A percentile compares a stretch with the other conserved stretches of the same genome.
Evolutionary conservation across 2,888 invertebrate genomes (phyloP).

Genomic region (Sisyra nigra): DNA sequence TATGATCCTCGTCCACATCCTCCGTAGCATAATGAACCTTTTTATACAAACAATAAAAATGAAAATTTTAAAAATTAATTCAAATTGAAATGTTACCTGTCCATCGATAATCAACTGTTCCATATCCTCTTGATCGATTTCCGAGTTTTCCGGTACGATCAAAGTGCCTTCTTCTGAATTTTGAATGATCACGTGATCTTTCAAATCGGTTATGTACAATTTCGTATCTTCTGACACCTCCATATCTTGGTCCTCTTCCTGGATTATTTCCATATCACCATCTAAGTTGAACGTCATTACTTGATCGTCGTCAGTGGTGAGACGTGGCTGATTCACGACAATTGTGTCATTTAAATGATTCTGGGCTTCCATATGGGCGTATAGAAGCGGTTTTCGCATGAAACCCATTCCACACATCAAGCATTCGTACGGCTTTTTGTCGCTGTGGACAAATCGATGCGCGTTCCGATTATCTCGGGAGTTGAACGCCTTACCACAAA

Average conservation of each 20-base stretch:
- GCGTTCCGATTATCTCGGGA: constrained; percentile 73
- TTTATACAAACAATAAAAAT: constrained; percentile 14
- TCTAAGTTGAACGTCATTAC: constrained; percentile 26
- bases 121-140: constrained; percentile 17
- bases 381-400: constrained; percentile 65
- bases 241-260: constrained; percentile 15
- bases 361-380: constrained; percentile 58
- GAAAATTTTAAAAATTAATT: background rate
- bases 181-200: constrained; percentile 27
- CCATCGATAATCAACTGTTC: constrained; percentile 27
- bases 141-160: constrained; percentile 15
- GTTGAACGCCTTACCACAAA: constrained; percentile 72
- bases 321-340: constrained; percentile 64
- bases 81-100: constrained; percentile 14
- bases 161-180: constrained; percentile 13
- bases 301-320: constrained; percentile 39
- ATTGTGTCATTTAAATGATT: constrained; percentile 67
- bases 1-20: constrained; percentile 16
- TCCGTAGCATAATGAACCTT: constrained; percentile 22
- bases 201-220: constrained; percentile 30
- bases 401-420: constrained; percentile 64
- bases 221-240: constrained; percentile 25
- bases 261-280: constrained; percentile 24
- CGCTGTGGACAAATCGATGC: constrained; percentile 70
- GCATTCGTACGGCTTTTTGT: constrained; percentile 77